Evolutionary conservation across 2,888 invertebrate genomes (phyloP).

Genomic region (Ophion ventricosus): DNA sequence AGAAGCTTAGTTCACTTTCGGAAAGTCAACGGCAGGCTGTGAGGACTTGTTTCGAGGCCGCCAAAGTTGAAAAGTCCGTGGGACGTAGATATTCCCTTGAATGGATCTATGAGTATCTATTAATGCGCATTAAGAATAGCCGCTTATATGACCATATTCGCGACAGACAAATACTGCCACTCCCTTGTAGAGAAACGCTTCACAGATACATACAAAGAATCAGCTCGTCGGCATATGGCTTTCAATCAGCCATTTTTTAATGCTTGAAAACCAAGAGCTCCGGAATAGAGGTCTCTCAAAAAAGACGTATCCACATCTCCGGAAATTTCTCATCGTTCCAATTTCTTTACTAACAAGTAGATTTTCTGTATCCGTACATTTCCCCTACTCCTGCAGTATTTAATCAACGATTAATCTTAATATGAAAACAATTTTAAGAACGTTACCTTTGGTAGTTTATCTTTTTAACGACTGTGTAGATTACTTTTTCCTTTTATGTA

Average conservation of each 20-base stretch:
- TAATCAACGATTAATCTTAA: too few species aligned
- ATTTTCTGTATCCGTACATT: neutral
- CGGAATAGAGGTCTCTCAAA: neutral
- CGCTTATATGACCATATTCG: conserved; percentile 1
- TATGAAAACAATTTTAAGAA: too few species aligned
- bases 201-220: neutral
- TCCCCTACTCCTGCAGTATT: neutral
- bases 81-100: neutral
- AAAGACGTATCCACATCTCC: neutral
- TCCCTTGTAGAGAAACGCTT: neutral
- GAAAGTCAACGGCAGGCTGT: neutral
- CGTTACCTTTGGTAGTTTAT: too few species aligned
- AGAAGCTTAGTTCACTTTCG: neutral
- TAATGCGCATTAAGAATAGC: conserved; percentile 5
- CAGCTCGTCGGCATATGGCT: too few species aligned
- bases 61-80: neutral
- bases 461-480: too few species aligned
- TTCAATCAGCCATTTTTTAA: neutral
- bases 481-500: too few species aligned
- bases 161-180: neutral
- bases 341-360: neutral
- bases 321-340: neutral
- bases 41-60: conserved; percentile 1
- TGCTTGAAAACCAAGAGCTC: neutral
- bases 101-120: neutral